Conservation (phyloP, 2,797 vertebrate species). For the Gallinago stenura region DNA sequence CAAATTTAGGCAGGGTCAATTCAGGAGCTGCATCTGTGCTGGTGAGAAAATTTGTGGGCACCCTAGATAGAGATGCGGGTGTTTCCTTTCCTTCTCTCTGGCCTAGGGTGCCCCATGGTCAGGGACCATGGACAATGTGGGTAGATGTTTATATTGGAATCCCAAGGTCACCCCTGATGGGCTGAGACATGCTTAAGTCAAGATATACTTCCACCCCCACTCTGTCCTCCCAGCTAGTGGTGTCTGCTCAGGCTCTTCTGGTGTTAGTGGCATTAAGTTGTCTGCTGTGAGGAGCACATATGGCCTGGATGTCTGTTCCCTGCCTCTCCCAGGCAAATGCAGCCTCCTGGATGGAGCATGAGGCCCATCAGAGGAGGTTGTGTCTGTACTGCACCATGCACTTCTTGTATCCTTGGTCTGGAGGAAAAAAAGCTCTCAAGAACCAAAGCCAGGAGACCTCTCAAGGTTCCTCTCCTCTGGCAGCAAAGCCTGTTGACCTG, state of each 20-base stretch:
- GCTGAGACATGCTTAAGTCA: neutral
- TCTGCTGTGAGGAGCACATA: neutral
- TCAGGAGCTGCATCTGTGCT: neutral
- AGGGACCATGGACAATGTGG: neutral
- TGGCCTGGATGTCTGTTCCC: neutral
- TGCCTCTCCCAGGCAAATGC: neutral
- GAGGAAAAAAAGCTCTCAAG: neutral
- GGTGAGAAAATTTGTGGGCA: neutral
- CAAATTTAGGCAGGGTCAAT: neutral
- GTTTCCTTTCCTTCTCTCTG: neutral
- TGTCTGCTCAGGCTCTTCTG: neutral
- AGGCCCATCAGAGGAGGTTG: neutral
- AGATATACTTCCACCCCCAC: neutral
- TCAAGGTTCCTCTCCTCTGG: neutral
- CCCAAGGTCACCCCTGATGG: neutral
- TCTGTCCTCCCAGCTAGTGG: neutral
- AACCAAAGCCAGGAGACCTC: neutral
- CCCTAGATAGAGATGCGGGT: neutral
- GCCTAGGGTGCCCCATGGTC: neutral
- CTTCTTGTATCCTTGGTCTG: neutral
- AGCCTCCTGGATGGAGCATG: neutral
- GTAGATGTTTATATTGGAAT: neutral
- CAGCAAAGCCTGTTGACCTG: neutral
- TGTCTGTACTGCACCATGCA: neutral
- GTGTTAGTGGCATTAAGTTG: neutral